Conservation (phyloP, 2,113 vertebrate genomes). For the Empidonax alnorum region DNA sequence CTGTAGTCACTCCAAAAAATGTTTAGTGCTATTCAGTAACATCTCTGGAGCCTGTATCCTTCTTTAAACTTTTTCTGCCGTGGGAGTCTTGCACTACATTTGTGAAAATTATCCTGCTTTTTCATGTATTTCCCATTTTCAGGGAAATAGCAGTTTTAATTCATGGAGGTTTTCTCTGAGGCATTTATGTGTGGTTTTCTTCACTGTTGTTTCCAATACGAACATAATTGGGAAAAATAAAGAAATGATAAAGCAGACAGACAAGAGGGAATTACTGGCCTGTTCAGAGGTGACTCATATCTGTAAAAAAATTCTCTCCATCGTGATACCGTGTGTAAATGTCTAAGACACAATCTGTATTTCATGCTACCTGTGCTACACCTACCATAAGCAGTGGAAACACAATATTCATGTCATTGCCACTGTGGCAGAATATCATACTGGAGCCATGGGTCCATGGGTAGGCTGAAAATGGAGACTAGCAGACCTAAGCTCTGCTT, state of each 20-base stretch:
- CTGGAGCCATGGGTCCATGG: background rate
- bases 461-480: background rate
- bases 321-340: rapidly evolving
- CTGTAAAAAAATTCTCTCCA: background rate
- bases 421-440: background rate
- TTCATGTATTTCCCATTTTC: background rate
- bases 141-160: background rate
- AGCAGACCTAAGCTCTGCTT: background rate
- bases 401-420: rapidly evolving
- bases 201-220: background rate
- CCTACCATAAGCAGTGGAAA: rapidly evolving
- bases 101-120: background rate
- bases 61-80: background rate
- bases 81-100: background rate
- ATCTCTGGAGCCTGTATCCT: background rate
- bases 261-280: background rate
- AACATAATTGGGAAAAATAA: background rate
- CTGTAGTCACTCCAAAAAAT: background rate
- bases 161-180: background rate
- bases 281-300: background rate
- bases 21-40: background rate
- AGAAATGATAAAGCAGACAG: background rate
- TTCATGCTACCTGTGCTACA: background rate
- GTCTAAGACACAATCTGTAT: background rate
- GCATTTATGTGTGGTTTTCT: background rate